phyloP scores from a whole-genome alignment of 2,797 vertebrate species.

The Sebastes matsubarae region DNA sequence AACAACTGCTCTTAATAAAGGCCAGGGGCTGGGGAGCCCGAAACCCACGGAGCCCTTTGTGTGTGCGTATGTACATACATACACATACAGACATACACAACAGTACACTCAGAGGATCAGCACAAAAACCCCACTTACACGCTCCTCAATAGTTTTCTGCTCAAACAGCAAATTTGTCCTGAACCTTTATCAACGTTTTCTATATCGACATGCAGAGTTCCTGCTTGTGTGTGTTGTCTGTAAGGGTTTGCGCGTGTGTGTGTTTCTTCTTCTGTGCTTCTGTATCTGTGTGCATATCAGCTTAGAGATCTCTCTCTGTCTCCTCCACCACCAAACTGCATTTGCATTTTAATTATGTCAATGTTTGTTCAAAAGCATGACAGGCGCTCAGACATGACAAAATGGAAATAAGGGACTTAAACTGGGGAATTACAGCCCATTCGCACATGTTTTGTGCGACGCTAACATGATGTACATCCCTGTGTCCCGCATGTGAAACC shows the following conservation, averaged over 20 bases:
- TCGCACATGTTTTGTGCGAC: slow-evolving; percentile 61
- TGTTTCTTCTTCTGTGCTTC: slow-evolving; percentile 54
- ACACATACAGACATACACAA: slow-evolving; percentile 34
- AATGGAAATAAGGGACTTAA: slow-evolving; percentile 84
- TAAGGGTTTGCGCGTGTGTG: slow-evolving; percentile 26
- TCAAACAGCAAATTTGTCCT: slow-evolving; percentile 54
- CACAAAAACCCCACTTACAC: slow-evolving; percentile 52
- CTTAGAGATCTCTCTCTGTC: slow-evolving; percentile 74
- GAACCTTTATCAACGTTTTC: slow-evolving; percentile 53
- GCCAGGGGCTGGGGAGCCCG: slow-evolving; percentile 70
- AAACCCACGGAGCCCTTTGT: slow-evolving; percentile 50
- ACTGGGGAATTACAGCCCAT: slow-evolving; percentile 75
- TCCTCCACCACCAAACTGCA: slow-evolving; percentile 74
- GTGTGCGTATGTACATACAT: slow-evolving; percentile 10
- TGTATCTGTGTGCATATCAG: slow-evolving; percentile 77
- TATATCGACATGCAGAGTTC: slow-evolving; percentile 10
- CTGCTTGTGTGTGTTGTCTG: slow-evolving; percentile 45
- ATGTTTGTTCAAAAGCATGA: slow-evolving; percentile 87
- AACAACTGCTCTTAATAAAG: slow-evolving; percentile 82
- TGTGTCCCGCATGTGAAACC: slow-evolving; percentile 60
- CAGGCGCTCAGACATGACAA: slow-evolving; percentile 82
- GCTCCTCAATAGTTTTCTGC: slow-evolving; percentile 49
- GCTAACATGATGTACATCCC: slow-evolving; percentile 70
- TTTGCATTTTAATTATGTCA: slow-evolving; percentile 89
- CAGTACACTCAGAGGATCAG: slow-evolving; percentile 42